Base-by-base conservation (phyloP, 1,140 invertebrate genomes). In the Lutraria rhynchaena region DNA sequence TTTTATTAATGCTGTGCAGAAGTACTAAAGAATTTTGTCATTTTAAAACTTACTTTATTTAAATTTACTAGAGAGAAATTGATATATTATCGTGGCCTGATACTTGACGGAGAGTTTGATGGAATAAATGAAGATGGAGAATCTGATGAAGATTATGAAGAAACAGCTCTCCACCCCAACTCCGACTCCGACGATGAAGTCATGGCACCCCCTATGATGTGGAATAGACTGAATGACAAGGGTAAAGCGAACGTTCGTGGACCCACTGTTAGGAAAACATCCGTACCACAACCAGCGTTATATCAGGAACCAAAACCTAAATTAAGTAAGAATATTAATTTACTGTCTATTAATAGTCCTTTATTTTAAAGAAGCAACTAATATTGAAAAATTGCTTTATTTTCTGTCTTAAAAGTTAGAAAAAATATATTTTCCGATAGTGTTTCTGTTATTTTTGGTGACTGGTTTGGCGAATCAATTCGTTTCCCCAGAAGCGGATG, bases 311-410 rank as follows among this genome's bases (percentile, higher is more conserved):
- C 60, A 1, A 63, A 63, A 22, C 35, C 60, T 3, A 17, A 2
- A n/a, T 19, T 63, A 17, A 63, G 60, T 63, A 63, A 63, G 57
- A 19, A n/a, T n/a, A n/a, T n/a, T n/a, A n/a, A n/a, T n/a, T n/a
- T n/a, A n/a, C n/a, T n/a, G n/a, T n/a, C n/a, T n/a, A n/a, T n/a
- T n/a, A n/a, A n/a, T n/a, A n/a, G n/a, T n/a, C n/a, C n/a, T n/a
- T n/a, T n/a, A n/a, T n/a, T n/a, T n/a, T n/a, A n/a, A n/a, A n/a
- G n/a, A n/a, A n/a, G n/a, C n/a, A n/a, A n/a, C n/a, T n/a, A n/a
- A n/a, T n/a, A n/a, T n/a, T n/a, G n/a, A n/a, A n/a, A n/a, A n/a
- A n/a, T n/a, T n/a, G n/a, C n/a, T n/a, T n/a, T n/a, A n/a, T n/a
- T n/a, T n/a, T n/a, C n/a, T n/a, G n/a, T n/a, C n/a, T n/a, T n/a